phyloP scores from a whole-genome alignment of 2,113 vertebrate species.

The Athene noctua region DNA sequence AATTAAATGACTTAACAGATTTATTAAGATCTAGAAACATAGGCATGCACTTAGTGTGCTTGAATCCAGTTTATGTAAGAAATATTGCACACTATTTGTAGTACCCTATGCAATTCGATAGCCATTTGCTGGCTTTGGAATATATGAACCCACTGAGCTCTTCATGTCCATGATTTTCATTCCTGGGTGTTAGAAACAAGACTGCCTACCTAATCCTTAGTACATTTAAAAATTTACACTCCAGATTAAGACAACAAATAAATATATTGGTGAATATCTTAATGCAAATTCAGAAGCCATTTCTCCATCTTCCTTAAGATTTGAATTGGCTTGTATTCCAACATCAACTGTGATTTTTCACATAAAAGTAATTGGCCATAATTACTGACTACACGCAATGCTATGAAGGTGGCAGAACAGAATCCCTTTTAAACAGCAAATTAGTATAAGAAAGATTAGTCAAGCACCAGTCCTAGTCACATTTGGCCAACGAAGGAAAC shows the following conservation, averaged over 20 bases:
- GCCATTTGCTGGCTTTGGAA: background rate
- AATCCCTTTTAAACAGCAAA: background rate
- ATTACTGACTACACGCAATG: background rate
- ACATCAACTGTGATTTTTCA: background rate
- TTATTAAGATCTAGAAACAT: background rate
- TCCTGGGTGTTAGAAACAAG: background rate
- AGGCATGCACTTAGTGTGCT: background rate
- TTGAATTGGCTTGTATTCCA: background rate
- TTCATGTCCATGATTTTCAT: fast-evolving
- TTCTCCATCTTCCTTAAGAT: background rate
- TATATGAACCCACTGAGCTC: background rate
- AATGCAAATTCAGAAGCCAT: background rate
- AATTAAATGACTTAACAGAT: background rate
- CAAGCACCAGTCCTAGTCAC: background rate
- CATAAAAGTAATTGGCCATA: background rate
- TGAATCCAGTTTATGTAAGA: background rate
- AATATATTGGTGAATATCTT: background rate
- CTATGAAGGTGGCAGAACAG: background rate
- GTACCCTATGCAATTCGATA: background rate
- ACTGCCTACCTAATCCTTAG: background rate
- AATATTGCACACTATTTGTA: background rate
- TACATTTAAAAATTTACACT: background rate
- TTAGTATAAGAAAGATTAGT: background rate
- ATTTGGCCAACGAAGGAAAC: background rate
- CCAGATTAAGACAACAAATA: background rate